Percentiles rank a stretch among this genome's conserved stretches.
Conservation (phyloP, 2,113 vertebrate species). For the Paracanthobrama guichenoti region DNA sequence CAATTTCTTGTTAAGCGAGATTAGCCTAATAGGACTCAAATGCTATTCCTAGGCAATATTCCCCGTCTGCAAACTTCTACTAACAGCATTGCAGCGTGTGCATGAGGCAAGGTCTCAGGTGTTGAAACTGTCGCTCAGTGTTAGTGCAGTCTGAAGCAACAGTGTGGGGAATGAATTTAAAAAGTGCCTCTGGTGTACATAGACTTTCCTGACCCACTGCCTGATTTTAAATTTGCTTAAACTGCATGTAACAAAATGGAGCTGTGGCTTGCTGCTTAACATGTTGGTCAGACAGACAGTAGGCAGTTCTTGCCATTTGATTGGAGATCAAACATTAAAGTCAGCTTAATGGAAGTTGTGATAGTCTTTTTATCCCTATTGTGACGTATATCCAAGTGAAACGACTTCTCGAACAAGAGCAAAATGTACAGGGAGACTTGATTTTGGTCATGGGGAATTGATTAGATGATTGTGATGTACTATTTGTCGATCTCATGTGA, state of each 20-base stretch:
- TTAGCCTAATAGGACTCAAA: conserved; percentile 19
- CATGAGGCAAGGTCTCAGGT: conserved; percentile 37
- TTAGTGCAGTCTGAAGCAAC: not conserved
- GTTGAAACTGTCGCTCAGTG: conserved; percentile 19
- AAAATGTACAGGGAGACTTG: no score
- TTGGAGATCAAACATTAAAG: no score
- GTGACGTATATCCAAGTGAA: no score
- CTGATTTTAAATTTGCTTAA: not conserved
- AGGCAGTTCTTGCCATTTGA: no score
- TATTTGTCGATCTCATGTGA: no score
- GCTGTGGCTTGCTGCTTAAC: not conserved
- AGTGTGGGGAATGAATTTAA: not conserved
- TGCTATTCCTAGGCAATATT: not conserved
- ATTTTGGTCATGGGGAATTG: no score
- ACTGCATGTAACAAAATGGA: not conserved
- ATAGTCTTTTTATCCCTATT: no score
- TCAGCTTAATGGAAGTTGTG: no score
- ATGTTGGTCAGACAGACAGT: not conserved
- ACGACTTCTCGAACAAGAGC: no score
- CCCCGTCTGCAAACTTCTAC: not conserved
- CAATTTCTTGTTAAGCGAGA: conserved; percentile 32
- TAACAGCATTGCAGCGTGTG: not conserved
- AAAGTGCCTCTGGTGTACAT: not conserved
- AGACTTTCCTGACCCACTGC: not conserved
- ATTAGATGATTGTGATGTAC: no score